Evolutionary conservation across 2,888 invertebrate species (phyloP), one percentile per base, ranked within the genome.

Genomic region (Drosophila suboccidentalis): DNA sequence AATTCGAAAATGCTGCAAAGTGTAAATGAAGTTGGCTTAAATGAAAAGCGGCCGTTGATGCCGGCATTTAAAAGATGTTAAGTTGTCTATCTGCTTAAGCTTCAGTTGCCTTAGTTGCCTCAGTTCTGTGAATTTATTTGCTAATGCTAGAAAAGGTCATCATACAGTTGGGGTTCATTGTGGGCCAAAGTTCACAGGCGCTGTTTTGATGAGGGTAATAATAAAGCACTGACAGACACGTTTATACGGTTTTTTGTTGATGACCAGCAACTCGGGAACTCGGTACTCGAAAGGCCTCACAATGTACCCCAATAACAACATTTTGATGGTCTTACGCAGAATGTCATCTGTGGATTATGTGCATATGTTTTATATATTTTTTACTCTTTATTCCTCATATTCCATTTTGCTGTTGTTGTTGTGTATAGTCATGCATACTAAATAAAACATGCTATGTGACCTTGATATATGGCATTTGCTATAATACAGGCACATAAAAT

Each of bases 181-280:
- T 44, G 34, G 39, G 41, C 36, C 26, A 51, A 55, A 77, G 85
- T 85, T 80, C 71, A 65, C 70, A 17, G 73, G 78, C 53, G 22
- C 47, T 2, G 17, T 36, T 17, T 63, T 84, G 85, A 84, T 74
- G 73, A 66, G 75, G 76, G 78, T 80, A 76, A 78, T 78, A 76
- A 78, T 71, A 68, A 66, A 60, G 67, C 59, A 78, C 44, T 55
- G 71, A 71, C 71, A 82, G 49, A 22, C 62, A 49, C 36, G 41
- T 65, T 29, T 17, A 29, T 43, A 19, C 19, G 13, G 9, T 57
- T 46, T 38, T 44, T 34, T 54, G 53, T 53, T 78, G 78, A 63
- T 78, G 78, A 65, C 78, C 71, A 63, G 3, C 36, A 53, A 34
- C 34, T n/a, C 15, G 17, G 29, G 15, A 8, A 15, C 32, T 49